A percentile compares a stretch with the other conserved stretches of the same genome.
phyloP scores from a whole-genome alignment of 2,888 invertebrate genomes.

The Augiades crinisus region DNA sequence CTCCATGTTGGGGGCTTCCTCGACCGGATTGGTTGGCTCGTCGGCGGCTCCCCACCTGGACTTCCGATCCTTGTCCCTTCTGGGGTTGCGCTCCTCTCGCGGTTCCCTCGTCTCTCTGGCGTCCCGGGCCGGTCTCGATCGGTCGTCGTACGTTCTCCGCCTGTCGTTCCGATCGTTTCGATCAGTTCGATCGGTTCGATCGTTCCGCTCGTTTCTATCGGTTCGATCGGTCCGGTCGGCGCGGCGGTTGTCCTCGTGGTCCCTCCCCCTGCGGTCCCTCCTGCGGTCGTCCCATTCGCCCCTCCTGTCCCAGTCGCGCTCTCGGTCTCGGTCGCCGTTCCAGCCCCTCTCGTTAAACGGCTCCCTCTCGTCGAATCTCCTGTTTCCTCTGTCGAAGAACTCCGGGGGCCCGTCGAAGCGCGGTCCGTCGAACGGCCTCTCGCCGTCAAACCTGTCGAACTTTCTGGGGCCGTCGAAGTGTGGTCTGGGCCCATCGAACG shows the following conservation, averaged over 20 bases:
- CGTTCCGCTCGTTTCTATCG: constrained; percentile 47
- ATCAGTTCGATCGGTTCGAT: constrained; percentile 46
- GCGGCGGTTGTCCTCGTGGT: constrained; percentile 52
- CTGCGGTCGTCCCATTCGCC: constrained; percentile 60
- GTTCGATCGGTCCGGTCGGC: constrained; percentile 43
- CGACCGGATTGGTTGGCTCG: constrained; percentile 34
- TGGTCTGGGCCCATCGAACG: constrained; percentile 35
- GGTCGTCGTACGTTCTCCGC: constrained; percentile 18
- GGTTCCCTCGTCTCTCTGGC: constrained; percentile 21
- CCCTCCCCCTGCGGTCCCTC: constrained; percentile 48
- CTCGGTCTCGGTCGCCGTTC: constrained; percentile 55
- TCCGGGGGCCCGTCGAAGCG: constrained; percentile 59
- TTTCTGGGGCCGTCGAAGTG: constrained; percentile 33
- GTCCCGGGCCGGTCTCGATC: constrained; percentile 22
- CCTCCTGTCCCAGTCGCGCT: constrained; percentile 52
- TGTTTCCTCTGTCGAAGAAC: constrained; percentile 63
- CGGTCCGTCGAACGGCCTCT: constrained; percentile 38
- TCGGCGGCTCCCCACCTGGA: constrained; percentile 72
- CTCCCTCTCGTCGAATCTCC: constrained; percentile 67
- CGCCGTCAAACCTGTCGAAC: constrained; percentile 36
- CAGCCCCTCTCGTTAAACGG: constrained; percentile 59
- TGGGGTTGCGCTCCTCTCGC: constrained; percentile 41
- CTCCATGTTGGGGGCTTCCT: neutral
- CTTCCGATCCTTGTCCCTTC: constrained; percentile 64
- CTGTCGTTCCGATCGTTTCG: constrained; percentile 49